These are phyloP conservation scores for Amblyjoppa proteus DNA, from an alignment of 2,888 invertebrate species.

Conservation along the genomic window DNA sequence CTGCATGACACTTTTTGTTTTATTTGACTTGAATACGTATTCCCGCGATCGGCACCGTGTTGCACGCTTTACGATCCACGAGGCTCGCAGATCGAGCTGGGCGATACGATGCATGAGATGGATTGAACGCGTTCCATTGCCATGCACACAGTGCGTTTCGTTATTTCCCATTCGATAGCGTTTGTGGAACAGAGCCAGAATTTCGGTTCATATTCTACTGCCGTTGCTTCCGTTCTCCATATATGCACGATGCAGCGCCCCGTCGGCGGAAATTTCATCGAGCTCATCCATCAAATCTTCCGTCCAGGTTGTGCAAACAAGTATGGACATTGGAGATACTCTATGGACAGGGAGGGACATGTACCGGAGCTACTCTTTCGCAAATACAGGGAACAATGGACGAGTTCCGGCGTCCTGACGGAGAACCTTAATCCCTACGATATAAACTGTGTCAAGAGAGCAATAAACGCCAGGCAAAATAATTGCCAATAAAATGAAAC, in stretches of 20 bases:
- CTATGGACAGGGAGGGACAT: conserved; percentile 6
- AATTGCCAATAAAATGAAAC: too few species aligned
- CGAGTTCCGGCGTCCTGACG: not conserved
- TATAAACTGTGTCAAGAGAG: too few species aligned
- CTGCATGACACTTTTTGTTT: conserved; percentile 22
- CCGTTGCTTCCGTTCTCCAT: conserved; percentile 25
- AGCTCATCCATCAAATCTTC: conserved; percentile 69
- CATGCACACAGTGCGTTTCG: conserved; percentile 32
- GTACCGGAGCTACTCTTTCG: conserved; percentile 28
- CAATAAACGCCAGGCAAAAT: too few species aligned
- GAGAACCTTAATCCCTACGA: not conserved
- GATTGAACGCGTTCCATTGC: conserved; percentile 42
- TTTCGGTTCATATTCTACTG: conserved; percentile 58
- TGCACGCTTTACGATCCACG: conserved; percentile 59
- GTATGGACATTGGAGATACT: not conserved
- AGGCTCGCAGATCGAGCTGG: conserved; percentile 6
- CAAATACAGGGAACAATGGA: conserved; percentile 1
- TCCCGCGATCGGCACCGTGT: conserved; percentile 56
- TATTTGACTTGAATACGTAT: conserved; percentile 6
- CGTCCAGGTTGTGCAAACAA: conserved; percentile 58
- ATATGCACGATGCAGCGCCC: conserved; percentile 6
- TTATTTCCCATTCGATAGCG: conserved; percentile 42
- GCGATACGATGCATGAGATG: conserved; percentile 17
- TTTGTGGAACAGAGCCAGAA: conserved; percentile 65
- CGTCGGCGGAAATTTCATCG: conserved; percentile 73